These are phyloP conservation scores for Genyomyrus donnyi DNA, from an alignment of 2,113 vertebrate genomes.

Conservation along the genomic window DNA sequence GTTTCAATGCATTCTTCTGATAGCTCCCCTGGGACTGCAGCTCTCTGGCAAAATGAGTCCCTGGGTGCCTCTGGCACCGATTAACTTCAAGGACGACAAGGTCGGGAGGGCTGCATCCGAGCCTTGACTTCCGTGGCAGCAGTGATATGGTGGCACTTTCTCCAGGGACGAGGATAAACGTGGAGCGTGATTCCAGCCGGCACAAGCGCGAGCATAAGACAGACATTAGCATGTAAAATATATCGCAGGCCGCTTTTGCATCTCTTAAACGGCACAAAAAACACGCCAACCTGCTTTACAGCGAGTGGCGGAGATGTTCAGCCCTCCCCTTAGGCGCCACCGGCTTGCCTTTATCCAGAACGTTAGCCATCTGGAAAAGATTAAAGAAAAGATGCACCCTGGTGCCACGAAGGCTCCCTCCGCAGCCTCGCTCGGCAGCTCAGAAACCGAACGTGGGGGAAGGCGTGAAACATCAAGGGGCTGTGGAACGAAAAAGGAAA, in stretches of 20 bases:
- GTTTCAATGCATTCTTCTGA: not conserved
- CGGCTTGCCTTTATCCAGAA: not conserved
- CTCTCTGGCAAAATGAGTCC: not conserved
- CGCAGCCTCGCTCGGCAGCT: not conserved
- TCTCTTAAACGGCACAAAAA: not conserved
- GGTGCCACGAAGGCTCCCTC: not conserved
- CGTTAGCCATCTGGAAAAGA: constrained; percentile 7
- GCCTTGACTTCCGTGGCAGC: not conserved
- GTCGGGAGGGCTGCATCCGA: not conserved
- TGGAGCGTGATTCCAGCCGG: not conserved
- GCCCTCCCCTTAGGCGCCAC: not conserved
- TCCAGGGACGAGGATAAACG: not conserved
- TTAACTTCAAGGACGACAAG: not conserved
- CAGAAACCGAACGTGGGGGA: not conserved
- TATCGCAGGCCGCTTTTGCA: not conserved
- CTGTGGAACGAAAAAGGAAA: not conserved
- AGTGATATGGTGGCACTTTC: not conserved
- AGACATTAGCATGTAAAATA: not conserved
- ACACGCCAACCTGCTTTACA: not conserved
- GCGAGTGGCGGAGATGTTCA: not conserved
- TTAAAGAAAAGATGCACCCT: not conserved
- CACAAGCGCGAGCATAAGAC: not conserved
- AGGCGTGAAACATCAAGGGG: not conserved
- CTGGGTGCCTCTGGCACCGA: not conserved
- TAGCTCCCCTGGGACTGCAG: not conserved